Conservation (phyloP, 64 coral and sea anemone genomes). For the Actinia tenebrosa region DNA sequence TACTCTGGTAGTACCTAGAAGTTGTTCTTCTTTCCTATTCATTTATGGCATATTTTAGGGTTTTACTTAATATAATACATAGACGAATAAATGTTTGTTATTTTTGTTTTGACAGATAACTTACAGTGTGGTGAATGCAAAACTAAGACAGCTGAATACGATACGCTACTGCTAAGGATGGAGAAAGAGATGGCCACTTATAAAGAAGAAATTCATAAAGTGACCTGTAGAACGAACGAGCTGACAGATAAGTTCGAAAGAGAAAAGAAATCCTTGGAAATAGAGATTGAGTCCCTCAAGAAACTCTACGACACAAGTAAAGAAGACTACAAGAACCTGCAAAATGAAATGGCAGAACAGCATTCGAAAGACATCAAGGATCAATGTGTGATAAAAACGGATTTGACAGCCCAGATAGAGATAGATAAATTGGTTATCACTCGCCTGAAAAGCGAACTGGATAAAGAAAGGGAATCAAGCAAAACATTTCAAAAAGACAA, state of each 20-base stretch:
- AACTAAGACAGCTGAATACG: background rate
- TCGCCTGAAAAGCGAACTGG: constrained; percentile 6
- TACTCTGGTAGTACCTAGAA: no score
- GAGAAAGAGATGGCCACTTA: background rate
- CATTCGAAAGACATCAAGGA: constrained; percentile 13
- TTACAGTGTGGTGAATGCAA: background rate
- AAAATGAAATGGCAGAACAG: constrained; percentile 14
- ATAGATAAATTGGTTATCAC: background rate
- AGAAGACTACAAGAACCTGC: constrained; percentile 18
- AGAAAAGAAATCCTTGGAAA: constrained; percentile 19
- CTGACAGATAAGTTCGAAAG: constrained; percentile 1
- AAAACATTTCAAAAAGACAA: constrained; percentile 39
- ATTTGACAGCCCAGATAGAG: constrained; percentile 12
- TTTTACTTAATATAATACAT: no score
- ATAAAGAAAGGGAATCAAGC: constrained; percentile 13
- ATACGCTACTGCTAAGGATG: background rate
- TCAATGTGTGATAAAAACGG: constrained; percentile 3
- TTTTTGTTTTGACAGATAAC: background rate
- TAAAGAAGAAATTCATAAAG: constrained; percentile 1
- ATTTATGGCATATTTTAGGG: no score
- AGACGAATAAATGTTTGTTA: no score
- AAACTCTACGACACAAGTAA: constrained; percentile 23
- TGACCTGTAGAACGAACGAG: constrained; percentile 5
- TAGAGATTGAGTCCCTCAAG: constrained; percentile 4
- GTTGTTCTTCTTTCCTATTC: no score